Percentiles rank a stretch among this genome's conserved stretches.
Evolutionary conservation across 2,797 vertebrate genomes (phyloP).

Genomic region (Merluccius polli): DNA sequence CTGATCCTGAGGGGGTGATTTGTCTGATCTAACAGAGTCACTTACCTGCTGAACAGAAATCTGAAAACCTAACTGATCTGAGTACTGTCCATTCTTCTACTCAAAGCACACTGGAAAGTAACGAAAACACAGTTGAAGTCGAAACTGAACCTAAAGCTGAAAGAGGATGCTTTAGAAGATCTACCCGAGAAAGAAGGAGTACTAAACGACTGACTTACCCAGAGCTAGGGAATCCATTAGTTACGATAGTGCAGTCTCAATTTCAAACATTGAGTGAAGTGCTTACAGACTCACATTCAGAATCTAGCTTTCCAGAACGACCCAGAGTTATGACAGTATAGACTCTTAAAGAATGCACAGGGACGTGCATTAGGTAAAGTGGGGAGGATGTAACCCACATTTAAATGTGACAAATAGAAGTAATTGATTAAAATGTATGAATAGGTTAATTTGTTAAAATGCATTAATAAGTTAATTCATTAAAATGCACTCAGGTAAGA

Average conservation of each 20-base stretch:
- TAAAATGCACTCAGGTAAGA: too few relatives aligned
- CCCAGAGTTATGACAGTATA: neutral
- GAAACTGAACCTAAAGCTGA: neutral
- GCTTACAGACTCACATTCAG: too few relatives aligned
- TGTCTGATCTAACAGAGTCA: too few relatives aligned
- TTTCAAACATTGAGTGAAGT: neutral
- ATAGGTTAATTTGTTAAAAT: too few relatives aligned
- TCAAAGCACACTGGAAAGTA: neutral
- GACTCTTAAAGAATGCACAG: too few relatives aligned
- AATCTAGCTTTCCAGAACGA: neutral
- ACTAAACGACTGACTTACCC: neutral
- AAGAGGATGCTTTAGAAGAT: neutral
- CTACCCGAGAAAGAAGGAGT: neutral
- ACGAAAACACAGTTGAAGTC: neutral
- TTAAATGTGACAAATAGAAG: too few relatives aligned
- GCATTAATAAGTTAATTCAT: too few relatives aligned
- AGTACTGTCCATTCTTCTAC: neutral
- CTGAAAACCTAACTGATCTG: constrained; percentile 1
- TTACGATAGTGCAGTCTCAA: neutral
- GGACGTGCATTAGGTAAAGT: too few relatives aligned
- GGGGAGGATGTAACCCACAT: too few relatives aligned
- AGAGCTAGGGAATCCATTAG: neutral
- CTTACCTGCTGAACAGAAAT: constrained; percentile 1
- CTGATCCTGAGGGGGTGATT: too few relatives aligned
- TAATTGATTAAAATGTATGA: too few relatives aligned